Evolutionary conservation across 1,140 invertebrate species (phyloP), one percentile per base, ranked within the genome.

Genomic region (Goniozus legneri): DNA sequence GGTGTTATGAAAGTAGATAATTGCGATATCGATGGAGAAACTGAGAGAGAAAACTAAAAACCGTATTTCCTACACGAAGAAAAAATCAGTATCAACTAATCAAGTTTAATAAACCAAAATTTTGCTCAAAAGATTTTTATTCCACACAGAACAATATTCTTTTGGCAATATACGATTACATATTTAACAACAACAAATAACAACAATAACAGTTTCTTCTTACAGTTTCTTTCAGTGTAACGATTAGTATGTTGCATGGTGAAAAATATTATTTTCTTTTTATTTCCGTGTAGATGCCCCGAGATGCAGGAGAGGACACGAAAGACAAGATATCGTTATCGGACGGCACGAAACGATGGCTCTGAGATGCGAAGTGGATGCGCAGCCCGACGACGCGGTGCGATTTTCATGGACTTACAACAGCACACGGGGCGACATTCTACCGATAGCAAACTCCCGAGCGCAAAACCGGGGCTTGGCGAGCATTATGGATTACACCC

Each of bases 381-480:
- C 90, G 1, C 82, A 88, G 31, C 90, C 90, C 3, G 78, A 78
- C 2, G 82, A 75, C 32, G 55, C 73, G 0, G 77, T 86, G 20
- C 78, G 81, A 54, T 89, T 89, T 64, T 87, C 84, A 37, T 90
- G 88, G 88, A 89, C 86, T 6, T 88, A 86, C 67, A 89, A 89
- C 69, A 84, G 83, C 14, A 86, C 84, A 36, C 79, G 80, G 48
- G 86, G 87, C 58, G 86, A 79, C 64, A 71, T 70, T 41, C 69
- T 75, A 34, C 76, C 82, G 50, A 77, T 77, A 54, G 69, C 71
- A 54, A 80, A 78, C 55, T 76, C 77, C 37, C 72, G 77, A 52
- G 77, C 82, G 50, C 75, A 77, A 60, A 82, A 78, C 62, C 79
- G 80, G 57, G 85, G 84, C n/a, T 75, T 84, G 15, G 77, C 81